A percentile compares a stretch with the other conserved stretches of the same genome.
These are phyloP conservation scores for Euleptes europaea DNA, from an alignment of 2,113 vertebrate genomes.

Conservation along the genomic window DNA sequence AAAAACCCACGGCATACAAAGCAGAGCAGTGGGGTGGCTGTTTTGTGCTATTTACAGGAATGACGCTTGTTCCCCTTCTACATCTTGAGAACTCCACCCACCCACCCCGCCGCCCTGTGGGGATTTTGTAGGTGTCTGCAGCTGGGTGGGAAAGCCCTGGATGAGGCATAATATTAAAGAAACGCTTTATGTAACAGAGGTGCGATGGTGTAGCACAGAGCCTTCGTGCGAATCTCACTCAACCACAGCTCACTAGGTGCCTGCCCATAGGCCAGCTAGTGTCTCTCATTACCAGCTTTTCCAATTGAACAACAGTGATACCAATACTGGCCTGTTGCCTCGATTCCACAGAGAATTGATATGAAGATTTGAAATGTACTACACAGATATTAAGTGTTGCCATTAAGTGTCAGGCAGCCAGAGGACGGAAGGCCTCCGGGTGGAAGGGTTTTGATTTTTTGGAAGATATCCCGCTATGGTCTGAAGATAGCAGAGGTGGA, in stretches of 20 bases:
- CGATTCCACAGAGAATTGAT: no score
- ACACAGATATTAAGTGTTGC: background rate
- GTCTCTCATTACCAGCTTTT: no score
- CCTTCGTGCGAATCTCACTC: background rate
- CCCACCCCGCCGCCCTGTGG: no score
- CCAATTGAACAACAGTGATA: background rate
- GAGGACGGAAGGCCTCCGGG: background rate
- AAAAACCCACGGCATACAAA: no score
- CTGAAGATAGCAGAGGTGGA: no score
- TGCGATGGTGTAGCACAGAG: background rate
- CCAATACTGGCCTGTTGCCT: background rate
- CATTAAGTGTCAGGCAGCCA: background rate
- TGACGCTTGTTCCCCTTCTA: slow-evolving; percentile 20
- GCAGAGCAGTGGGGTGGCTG: no score
- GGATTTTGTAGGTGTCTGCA: slow-evolving; percentile 25
- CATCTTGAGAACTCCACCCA: slow-evolving; percentile 5
- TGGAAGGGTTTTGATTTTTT: no score
- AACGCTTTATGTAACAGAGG: background rate
- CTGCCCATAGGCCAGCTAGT: no score
- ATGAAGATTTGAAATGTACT: background rate
- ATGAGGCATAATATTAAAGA: background rate
- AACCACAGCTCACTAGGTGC: no score
- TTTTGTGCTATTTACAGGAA: background rate
- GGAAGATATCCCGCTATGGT: no score
- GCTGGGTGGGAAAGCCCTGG: background rate